Conservation (phyloP, 64 coral and sea anemone genomes). For the Actinia tenebrosa region DNA sequence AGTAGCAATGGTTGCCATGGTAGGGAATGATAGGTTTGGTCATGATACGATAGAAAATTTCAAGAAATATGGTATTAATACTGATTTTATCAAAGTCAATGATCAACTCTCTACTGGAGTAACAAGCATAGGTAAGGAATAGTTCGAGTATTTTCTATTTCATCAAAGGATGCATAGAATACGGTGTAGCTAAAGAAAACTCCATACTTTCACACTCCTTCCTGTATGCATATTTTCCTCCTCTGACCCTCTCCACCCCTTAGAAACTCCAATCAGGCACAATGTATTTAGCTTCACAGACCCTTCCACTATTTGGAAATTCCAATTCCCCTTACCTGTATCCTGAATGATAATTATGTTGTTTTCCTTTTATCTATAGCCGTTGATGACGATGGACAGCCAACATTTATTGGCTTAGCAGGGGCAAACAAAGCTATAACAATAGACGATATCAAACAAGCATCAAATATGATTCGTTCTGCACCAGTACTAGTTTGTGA, state of each 20-base stretch:
- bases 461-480: conserved; percentile 36
- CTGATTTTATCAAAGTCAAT: conserved; percentile 60
- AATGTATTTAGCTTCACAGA: too few relatives aligned
- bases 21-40: conserved; percentile 88
- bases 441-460: conserved; percentile 30
- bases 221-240: too few relatives aligned
- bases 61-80: conserved; percentile 64
- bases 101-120: conserved; percentile 68
- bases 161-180: too few relatives aligned
- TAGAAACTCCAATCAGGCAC: too few relatives aligned
- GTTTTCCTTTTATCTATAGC: conserved; percentile 29
- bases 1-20: conserved; percentile 63
- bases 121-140: conserved; percentile 80
- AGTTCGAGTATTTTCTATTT: background rate
- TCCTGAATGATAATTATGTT: background rate
- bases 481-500: conserved; percentile 76
- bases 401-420: conserved; percentile 77
- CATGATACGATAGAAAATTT: conserved; percentile 78
- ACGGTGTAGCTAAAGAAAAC: too few relatives aligned
- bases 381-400: conserved; percentile 76
- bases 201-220: too few relatives aligned
- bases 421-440: conserved; percentile 62
- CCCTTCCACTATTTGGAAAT: background rate
- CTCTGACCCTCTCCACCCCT: too few relatives aligned
- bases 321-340: background rate